A percentile compares a stretch with the other conserved stretches of the same genome.
These are phyloP conservation scores for Drosophila bocki DNA, from an alignment of 1,140 invertebrate genomes.

Conservation along the genomic window DNA sequence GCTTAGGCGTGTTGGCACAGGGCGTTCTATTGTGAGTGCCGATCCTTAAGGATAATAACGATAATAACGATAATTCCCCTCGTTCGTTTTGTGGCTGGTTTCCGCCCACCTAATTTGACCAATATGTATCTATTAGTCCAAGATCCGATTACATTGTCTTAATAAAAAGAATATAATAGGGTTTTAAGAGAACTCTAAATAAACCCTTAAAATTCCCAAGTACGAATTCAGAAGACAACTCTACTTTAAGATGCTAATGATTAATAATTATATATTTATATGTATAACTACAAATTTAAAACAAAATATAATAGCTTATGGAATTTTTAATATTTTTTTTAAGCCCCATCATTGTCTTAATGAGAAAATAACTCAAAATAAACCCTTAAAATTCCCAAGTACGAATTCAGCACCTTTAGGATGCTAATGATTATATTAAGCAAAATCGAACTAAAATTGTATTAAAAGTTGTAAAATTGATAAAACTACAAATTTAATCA, in stretches of 20 bases:
- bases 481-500: too few species aligned
- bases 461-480: too few species aligned
- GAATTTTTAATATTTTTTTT: too few species aligned
- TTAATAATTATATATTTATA: background rate
- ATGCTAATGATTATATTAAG: too few species aligned
- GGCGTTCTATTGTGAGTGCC: constrained; percentile 71
- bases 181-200: background rate
- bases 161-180: background rate
- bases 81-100: background rate
- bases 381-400: too few species aligned
- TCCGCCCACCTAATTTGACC: constrained; percentile 33
- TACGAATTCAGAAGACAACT: background rate
- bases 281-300: too few species aligned
- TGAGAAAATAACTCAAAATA: too few species aligned
- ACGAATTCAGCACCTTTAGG: too few species aligned
- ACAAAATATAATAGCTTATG: too few species aligned
- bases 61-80: constrained; percentile 10
- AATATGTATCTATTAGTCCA: constrained; percentile 7
- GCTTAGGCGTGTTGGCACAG: constrained; percentile 69
- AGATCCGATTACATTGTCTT: constrained; percentile 2
- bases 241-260: background rate
- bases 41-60: constrained; percentile 27
- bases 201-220: background rate
- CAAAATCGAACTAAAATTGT: too few species aligned
- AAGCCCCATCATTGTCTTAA: too few species aligned